phyloP scores from a whole-genome alignment of 2,888 invertebrate genomes.

The Pharmacophagus antenor region DNA sequence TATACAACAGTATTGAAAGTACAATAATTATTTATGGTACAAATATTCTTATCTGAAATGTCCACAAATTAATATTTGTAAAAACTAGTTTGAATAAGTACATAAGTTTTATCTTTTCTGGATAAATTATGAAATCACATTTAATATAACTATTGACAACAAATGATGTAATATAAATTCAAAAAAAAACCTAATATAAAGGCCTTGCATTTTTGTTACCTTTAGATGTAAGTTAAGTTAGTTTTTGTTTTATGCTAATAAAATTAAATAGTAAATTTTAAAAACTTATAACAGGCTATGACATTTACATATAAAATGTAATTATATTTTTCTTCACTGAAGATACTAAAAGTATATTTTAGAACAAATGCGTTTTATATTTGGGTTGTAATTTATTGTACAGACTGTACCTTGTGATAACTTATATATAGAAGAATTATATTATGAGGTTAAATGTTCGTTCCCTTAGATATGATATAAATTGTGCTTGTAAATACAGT shows the following conservation, averaged over 20 bases:
- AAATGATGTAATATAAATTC: too few relatives aligned
- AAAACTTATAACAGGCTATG: not conserved
- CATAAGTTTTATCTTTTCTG: not conserved
- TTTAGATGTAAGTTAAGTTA: slow-evolving; percentile 1
- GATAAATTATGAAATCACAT: not conserved
- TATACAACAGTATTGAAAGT: slow-evolving; percentile 29
- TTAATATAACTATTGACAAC: too few relatives aligned
- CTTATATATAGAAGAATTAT: slow-evolving; percentile 10
- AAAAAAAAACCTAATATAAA: too few relatives aligned
- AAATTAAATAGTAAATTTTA: not conserved
- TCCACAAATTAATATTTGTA: not conserved
- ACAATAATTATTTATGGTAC: slow-evolving; percentile 30
- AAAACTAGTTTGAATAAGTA: not conserved
- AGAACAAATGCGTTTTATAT: slow-evolving; percentile 8
- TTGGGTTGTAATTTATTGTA: slow-evolving; percentile 19
- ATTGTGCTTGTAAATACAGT: slow-evolving; percentile 32
- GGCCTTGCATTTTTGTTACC: slow-evolving; percentile 25
- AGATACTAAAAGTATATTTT: slow-evolving; percentile 12
- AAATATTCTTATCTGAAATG: slow-evolving; percentile 1
- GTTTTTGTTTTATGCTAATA: not conserved
- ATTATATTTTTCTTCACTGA: not conserved
- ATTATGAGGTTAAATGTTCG: slow-evolving; percentile 22
- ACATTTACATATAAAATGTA: not conserved
- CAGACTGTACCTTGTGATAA: slow-evolving; percentile 31
- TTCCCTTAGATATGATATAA: slow-evolving; percentile 26